Base-by-base conservation (phyloP, 92 coral and sea anemone genomes). In the Porites divaricata region DNA sequence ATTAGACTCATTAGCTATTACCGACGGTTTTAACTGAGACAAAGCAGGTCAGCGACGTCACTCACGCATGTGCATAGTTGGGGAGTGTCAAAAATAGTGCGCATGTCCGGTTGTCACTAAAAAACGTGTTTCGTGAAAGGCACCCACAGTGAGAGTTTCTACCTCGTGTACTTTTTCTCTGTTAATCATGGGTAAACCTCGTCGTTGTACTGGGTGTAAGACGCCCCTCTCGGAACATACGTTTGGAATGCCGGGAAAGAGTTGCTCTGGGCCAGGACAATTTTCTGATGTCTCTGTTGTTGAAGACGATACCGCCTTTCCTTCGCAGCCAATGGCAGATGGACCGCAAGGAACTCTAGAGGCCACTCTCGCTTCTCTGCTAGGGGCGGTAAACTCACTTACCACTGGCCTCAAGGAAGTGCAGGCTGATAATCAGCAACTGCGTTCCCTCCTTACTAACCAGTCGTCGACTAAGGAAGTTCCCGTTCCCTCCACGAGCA, bases 321-420 rank as follows among this genome's bases (percentile, higher is more conserved):
- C 22, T 17, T 63, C 68, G 9, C 68, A 63, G 68, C 26, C 68
- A 63, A n/a, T 66, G 66, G 59, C 64, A 69, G 41, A 75, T 81
- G 19, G 50, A 22, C 45, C 26, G 72, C 16, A 72, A 71, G 19
- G 22, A 79, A 24, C 73, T 70, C 17, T 85, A 51, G 68, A 86
- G 83, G 48, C 87, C 90, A 24, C 41, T 88, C 23, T 75, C 67
- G 24, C 53, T 35, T 24, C 67, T 35, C 24, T 76, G 80, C 14
- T 76, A 24, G 80, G 67, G 80, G 80, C 80, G 13, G 68, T 76
- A 20, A 24, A 76, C 41, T 63, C 67, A 4, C 67, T 75, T 54
- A 54, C 79, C 14, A 63, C 80, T 24, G 80, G 69, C 9, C 67
- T 76, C 1, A 21, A 76, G 69, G 80, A 24, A 26, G 67, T 76